A percentile compares a stretch with the other conserved stretches of the same genome.
Evolutionary conservation across 2,888 invertebrate species (phyloP).

Genomic region (Philereme transversata): DNA sequence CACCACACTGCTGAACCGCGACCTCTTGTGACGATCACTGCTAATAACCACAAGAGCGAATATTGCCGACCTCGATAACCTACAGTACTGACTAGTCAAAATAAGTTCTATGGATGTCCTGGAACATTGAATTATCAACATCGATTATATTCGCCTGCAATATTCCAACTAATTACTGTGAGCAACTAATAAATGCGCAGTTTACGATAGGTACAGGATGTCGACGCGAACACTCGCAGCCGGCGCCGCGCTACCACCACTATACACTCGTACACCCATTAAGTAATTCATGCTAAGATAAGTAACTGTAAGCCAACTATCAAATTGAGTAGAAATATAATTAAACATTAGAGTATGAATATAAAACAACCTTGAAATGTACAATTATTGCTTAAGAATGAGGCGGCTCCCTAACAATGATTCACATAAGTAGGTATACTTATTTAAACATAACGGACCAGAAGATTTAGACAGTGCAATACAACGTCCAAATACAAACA

Average conservation of each 20-base stretch:
- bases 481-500: not conserved
- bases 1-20: not conserved
- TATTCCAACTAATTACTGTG: conserved; percentile 2
- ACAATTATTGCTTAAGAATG: conserved; percentile 2
- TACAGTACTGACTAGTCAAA: conserved; percentile 32
- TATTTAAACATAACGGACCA: too few relatives aligned
- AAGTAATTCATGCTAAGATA: conserved; percentile 31
- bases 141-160: conserved; percentile 16
- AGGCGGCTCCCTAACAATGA: not conserved
- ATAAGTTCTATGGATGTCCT: conserved; percentile 19
- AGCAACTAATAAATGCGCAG: conserved; percentile 29
- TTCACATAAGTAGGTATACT: not conserved
- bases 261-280: conserved; percentile 20
- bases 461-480: too few relatives aligned
- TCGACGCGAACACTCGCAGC: conserved; percentile 1
- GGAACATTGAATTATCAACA: conserved; percentile 19
- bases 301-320: conserved; percentile 20
- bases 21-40: not conserved
- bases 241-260: too few relatives aligned
- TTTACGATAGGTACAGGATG: conserved; percentile 18
- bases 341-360: not conserved
- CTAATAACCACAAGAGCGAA: conserved; percentile 11
- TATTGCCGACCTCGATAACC: conserved; percentile 22
- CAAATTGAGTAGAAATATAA: conserved; percentile 12
- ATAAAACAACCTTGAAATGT: conserved; percentile 11